Base-by-base conservation (phyloP, 2,113 vertebrate species). In the Piliocolobus tephrosceles region DNA sequence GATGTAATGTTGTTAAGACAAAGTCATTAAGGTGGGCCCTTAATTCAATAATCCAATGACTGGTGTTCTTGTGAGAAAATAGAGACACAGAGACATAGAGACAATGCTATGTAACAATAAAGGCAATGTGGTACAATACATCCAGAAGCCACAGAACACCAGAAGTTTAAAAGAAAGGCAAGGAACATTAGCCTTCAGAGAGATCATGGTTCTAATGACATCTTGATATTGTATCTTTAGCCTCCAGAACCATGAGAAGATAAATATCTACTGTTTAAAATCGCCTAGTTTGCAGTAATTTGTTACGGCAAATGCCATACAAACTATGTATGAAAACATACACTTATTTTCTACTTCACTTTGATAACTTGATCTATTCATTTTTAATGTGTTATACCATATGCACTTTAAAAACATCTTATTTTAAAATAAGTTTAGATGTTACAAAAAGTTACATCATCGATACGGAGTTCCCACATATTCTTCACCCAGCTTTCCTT, bases 391-490 rank as follows among this genome's bases (percentile, higher is more conserved):
- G 84, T 32, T 91, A 7, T 1, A 95, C 75, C 30, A 57, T 5
- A 93, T 25, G 16, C 38, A 96, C 93, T 95, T 85, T 43, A 35
- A 86, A 81, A 82, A 9, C 2, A 12, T 61, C 57, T 81, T 68
- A 88, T 76, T 91, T 57, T 78, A 9, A 90, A 95, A 57, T 78
- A 88, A 79, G 87, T 88, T 87, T 93, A 87, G 73, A 89, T 25
- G 61, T 64, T 79, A 58, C 3, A 85, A 88, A 90, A 57, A 73
- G 38, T n/a, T 68, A 13, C 78, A 82, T 55, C 83, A 90, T 52
- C 55, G 40, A 80, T 45, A 91, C 8, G 61, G 38, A 93, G 23
- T 70, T 95, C 22, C 6, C 40, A 18, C 9, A 84, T 88, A 79
- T 79, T 89, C 38, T 52, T 72, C 27, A 45, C 9, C 22, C n/a